Evolutionary conservation across 2,888 invertebrate species (phyloP), one percentile per base, ranked within the genome.

Genomic region (Pseudococcus viburni): DNA sequence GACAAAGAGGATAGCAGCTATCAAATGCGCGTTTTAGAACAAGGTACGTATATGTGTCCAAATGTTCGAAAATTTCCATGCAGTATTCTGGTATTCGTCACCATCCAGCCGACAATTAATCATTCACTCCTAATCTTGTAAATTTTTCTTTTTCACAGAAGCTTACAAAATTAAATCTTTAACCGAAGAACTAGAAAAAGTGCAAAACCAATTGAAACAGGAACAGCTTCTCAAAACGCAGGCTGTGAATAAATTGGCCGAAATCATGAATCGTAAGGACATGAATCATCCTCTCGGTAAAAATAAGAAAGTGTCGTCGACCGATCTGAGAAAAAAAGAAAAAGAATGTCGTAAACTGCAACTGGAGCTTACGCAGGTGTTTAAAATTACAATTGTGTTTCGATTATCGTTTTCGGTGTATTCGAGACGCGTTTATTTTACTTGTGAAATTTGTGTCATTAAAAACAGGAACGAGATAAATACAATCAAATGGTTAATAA

Each of bases 171-270:
- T 89, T 26, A 89, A 88, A 48, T 89, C 84, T 33, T 90, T 90
- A 17, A 89, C 89, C 89, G 96, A 96, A 89, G 97, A 97, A 91
- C 94, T 96, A 85, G 95, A 96, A 90, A 95, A 95, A 90, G 93
- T 98, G 91, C 94, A 94, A 91, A 95, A 95, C 91, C 97, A 96
- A 92, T 93, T 97, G 91, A 95, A 96, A 92, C 96, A 95, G 33
- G 98, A 98, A 92, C 95, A 95, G 91, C 92, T 98, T 91, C 94
- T 97, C 91, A 97, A 97, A 91, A 95, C 96, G 91, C 96, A 98
- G 93, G 99, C 99, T 86, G 98, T 99, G 90, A 98, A 98, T 92
- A 99, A 99, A 92, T 93, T 99, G 90, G 98, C 98, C 7, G 98
- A 99, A 92, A 96, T 99, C 89, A 96, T 99, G 96, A 98, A 98